A percentile compares a stretch with the other conserved stretches of the same genome.
Conservation (phyloP, 2,797 vertebrate species). For the Phrynocephalus guinanensis region DNA sequence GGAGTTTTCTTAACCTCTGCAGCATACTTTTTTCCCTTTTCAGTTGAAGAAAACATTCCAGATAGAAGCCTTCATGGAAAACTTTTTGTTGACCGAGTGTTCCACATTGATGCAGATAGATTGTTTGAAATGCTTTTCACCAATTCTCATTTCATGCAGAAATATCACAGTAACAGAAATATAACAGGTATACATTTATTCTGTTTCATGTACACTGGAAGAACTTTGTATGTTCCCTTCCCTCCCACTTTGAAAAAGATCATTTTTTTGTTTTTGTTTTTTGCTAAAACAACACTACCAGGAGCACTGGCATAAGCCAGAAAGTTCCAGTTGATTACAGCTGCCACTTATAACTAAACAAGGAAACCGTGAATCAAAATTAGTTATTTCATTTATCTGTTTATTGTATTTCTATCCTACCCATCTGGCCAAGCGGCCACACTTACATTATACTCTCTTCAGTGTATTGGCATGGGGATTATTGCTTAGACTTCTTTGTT, state of each 20-base stretch:
- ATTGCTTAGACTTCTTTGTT: no score
- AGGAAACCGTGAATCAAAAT: no score
- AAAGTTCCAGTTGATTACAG: not conserved
- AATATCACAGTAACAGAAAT: constrained; percentile 87
- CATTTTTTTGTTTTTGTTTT: constrained; percentile 3
- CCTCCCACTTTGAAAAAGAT: constrained; percentile 23
- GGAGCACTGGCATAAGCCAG: not conserved
- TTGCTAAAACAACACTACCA: not conserved
- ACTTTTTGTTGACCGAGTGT: constrained; percentile 90
- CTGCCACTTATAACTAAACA: not conserved
- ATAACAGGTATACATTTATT: constrained; percentile 84
- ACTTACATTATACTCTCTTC: no score
- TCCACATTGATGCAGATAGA: constrained; percentile 88
- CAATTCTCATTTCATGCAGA: constrained; percentile 88
- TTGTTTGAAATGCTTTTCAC: constrained; percentile 97
- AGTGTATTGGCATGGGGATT: no score
- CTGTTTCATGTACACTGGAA: constrained; percentile 21
- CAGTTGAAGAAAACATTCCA: constrained; percentile 81
- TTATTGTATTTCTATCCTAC: no score
- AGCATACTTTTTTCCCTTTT: constrained; percentile 56
- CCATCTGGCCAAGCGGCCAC: no score
- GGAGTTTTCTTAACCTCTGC: constrained; percentile 42
- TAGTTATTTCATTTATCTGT: no score
- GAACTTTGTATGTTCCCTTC: not conserved
- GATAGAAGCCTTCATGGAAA: constrained; percentile 84